phyloP scores from a whole-genome alignment of 64 coral and sea anemone species.

The Porites australiensis region DNA sequence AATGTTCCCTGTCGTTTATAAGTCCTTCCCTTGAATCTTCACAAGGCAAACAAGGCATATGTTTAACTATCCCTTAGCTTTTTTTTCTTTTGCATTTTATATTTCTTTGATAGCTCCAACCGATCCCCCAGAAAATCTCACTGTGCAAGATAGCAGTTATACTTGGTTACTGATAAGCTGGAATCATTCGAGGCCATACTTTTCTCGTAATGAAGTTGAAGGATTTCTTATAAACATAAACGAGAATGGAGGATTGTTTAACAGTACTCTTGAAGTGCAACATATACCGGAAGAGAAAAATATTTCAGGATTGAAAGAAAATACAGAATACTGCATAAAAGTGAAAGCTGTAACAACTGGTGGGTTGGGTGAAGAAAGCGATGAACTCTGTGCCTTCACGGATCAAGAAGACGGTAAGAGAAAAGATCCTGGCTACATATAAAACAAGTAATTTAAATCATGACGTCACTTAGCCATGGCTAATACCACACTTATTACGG shows the following conservation, averaged over 20 bases:
- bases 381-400: not conserved
- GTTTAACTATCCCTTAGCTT: too few species aligned
- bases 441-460: too few species aligned
- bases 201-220: too few species aligned
- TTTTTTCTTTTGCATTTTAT: too few species aligned
- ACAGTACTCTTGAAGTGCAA: not conserved
- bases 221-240: not conserved
- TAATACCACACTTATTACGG: too few species aligned
- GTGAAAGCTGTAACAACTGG: not conserved
- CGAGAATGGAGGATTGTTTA: not conserved
- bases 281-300: not conserved
- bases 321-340: not conserved
- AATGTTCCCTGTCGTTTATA: too few species aligned
- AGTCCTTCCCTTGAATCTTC: too few species aligned
- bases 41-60: too few species aligned
- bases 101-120: not conserved
- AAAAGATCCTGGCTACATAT: not conserved
- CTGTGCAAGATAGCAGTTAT: not conserved
- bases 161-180: not conserved
- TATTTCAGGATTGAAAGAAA: not conserved
- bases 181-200: not conserved
- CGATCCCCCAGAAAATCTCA: not conserved
- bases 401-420: not conserved
- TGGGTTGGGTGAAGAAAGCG: not conserved
- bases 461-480: too few species aligned